A percentile compares a stretch with the other conserved stretches of the same genome.
phyloP scores from a whole-genome alignment of 2,113 vertebrate genomes.

The Ochotona curzoniae region DNA sequence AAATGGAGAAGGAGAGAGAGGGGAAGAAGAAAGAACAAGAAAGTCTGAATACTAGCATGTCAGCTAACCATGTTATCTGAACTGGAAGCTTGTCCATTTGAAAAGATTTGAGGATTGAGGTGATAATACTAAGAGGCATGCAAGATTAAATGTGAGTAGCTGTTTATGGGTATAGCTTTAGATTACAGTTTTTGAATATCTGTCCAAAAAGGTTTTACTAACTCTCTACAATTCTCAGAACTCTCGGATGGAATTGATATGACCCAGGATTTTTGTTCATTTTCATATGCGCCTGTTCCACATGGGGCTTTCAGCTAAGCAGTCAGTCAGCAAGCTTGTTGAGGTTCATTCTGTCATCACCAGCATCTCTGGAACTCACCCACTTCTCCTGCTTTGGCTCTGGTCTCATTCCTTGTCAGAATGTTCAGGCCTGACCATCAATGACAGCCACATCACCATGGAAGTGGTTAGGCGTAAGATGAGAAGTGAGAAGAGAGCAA shows the following conservation, averaged over 20 bases:
- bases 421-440: not conserved
- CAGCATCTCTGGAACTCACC: not conserved
- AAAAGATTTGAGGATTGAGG: not conserved
- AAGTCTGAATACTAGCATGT: not conserved
- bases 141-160: not conserved
- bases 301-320: not conserved
- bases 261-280: not conserved
- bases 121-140: not conserved
- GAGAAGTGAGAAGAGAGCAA: not conserved
- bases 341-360: not conserved
- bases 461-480: not conserved
- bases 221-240: not conserved
- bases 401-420: not conserved
- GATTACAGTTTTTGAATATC: not conserved
- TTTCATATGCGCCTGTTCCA: not conserved
- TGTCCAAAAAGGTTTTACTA: not conserved
- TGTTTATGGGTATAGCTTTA: not conserved
- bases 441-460: not conserved
- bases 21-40: not conserved
- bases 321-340: not conserved
- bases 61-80: slow-evolving; percentile 12
- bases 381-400: not conserved
- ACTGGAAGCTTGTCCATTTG: not conserved
- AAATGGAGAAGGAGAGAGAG: not conserved
- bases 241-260: not conserved